A percentile compares a stretch with the other conserved stretches of the same genome.
These are phyloP conservation scores for Xanthorhoe spadicearia DNA, from an alignment of 2,888 invertebrate species.

Conservation along the genomic window DNA sequence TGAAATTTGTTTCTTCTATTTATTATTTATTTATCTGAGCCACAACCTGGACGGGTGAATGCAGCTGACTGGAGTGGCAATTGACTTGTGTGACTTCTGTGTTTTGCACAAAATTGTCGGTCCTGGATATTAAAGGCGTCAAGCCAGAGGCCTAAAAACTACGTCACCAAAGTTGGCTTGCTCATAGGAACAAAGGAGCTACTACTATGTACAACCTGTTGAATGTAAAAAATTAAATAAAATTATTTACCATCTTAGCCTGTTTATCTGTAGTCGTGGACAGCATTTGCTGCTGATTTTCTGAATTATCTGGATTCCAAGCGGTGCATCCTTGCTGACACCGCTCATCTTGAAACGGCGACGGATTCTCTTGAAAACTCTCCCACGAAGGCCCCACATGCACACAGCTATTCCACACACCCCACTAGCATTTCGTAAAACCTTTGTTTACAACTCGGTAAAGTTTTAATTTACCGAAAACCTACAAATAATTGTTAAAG, in stretches of 20 bases:
- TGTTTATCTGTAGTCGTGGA: conserved; percentile 86
- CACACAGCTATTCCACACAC: neutral
- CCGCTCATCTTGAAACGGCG: conserved; percentile 75
- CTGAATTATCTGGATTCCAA: conserved; percentile 86
- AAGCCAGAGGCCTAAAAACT: no score
- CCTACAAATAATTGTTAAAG: neutral
- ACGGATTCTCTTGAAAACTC: neutral
- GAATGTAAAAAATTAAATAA: neutral
- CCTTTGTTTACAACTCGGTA: neutral
- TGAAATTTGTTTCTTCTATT: no score
- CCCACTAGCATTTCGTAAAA: neutral
- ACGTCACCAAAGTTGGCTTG: no score
- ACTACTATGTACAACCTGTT: neutral
- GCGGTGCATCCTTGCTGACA: conserved; percentile 85
- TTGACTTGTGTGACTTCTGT: no score
- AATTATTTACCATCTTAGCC: conserved; percentile 86
- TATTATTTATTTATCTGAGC: no score
- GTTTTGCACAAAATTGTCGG: no score
- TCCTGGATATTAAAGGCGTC: no score
- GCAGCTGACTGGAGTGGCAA: no score
- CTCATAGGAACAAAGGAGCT: neutral
- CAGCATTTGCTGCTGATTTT: conserved; percentile 82
- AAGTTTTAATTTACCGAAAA: neutral
- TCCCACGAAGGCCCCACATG: neutral
- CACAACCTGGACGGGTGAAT: no score